These are phyloP conservation scores for Phallusia fumigata DNA, from an alignment of 23 tunicate species.

Conservation along the genomic window DNA sequence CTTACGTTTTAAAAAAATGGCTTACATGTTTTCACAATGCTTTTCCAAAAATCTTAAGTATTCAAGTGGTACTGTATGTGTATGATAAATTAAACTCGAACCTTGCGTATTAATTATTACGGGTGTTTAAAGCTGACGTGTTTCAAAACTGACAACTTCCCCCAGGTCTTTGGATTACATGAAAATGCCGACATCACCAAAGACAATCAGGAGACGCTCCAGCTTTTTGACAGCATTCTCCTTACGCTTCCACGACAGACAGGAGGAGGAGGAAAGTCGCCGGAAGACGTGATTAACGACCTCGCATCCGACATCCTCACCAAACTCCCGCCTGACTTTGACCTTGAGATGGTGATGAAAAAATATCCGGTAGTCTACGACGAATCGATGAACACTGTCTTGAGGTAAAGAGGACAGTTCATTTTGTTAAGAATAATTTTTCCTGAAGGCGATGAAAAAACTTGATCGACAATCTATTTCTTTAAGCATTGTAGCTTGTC, in stretches of 20 bases:
- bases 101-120: too few species aligned
- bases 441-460: too few species aligned
- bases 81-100: too few species aligned
- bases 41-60: too few species aligned
- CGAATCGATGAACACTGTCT: constrained; percentile 96
- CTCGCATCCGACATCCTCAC: constrained; percentile 85
- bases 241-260: constrained; percentile 92
- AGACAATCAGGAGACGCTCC: constrained; percentile 88
- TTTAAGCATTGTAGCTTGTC: too few species aligned
- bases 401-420: constrained; percentile 29
- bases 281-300: constrained; percentile 86
- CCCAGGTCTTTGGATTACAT: constrained; percentile 95
- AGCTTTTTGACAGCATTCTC: constrained; percentile 91
- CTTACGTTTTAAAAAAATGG: too few species aligned
- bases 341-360: constrained; percentile 85
- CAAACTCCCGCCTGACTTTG: constrained; percentile 88
- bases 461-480: too few species aligned
- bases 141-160: not conserved
- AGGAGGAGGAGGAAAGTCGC: constrained; percentile 87
- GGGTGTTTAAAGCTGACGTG: not conserved
- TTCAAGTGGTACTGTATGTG: too few species aligned
- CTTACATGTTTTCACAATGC: too few species aligned
- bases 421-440: too few species aligned
- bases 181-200: constrained; percentile 98
- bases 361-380: constrained; percentile 91